A percentile compares a stretch with the other conserved stretches of the same genome.
Evolutionary conservation across 92 coral and sea anemone genomes (phyloP).

Genomic region (Palythoa heliodiscus): DNA sequence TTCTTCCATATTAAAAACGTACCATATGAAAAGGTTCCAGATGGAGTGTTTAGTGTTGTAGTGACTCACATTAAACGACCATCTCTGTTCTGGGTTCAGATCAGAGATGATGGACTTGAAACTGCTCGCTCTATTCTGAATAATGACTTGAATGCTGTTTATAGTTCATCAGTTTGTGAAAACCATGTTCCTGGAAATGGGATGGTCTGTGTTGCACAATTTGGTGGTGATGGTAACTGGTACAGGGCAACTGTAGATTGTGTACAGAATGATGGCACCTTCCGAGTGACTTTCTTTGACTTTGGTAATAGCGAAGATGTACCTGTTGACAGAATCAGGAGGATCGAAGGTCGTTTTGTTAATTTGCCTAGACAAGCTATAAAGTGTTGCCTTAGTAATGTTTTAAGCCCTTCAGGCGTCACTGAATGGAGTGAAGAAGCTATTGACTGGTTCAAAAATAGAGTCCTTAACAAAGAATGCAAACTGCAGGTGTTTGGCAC

Average conservation of each 20-base stretch:
- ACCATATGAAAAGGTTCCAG: constrained; percentile 55
- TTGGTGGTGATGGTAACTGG: constrained; percentile 73
- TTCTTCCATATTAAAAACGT: constrained; percentile 63
- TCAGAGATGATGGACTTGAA: constrained; percentile 56
- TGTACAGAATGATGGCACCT: constrained; percentile 69
- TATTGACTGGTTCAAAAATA: constrained; percentile 52
- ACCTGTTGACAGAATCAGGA: constrained; percentile 62
- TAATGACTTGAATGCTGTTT: constrained; percentile 50
- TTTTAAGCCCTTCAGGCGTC: constrained; percentile 45
- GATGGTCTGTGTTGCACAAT: constrained; percentile 88
- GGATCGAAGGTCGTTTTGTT: constrained; percentile 67
- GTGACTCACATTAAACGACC: constrained; percentile 77
- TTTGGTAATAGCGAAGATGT: constrained; percentile 93
- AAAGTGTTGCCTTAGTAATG: constrained; percentile 66
- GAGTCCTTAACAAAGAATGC: constrained; percentile 64
- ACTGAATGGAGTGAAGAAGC: constrained; percentile 72
- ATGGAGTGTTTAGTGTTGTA: constrained; percentile 52
- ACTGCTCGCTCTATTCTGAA: constrained; percentile 58
- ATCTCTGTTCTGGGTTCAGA: constrained; percentile 77
- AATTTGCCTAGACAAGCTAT: constrained; percentile 79
- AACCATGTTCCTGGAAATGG: constrained; percentile 80
- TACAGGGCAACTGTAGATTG: constrained; percentile 83
- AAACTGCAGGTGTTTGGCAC: constrained; percentile 50
- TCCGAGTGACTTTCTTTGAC: constrained; percentile 84
- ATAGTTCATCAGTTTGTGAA: constrained; percentile 60